These are phyloP conservation scores for Xestia xanthographa DNA, from an alignment of 2,888 invertebrate species.

Conservation along the genomic window DNA sequence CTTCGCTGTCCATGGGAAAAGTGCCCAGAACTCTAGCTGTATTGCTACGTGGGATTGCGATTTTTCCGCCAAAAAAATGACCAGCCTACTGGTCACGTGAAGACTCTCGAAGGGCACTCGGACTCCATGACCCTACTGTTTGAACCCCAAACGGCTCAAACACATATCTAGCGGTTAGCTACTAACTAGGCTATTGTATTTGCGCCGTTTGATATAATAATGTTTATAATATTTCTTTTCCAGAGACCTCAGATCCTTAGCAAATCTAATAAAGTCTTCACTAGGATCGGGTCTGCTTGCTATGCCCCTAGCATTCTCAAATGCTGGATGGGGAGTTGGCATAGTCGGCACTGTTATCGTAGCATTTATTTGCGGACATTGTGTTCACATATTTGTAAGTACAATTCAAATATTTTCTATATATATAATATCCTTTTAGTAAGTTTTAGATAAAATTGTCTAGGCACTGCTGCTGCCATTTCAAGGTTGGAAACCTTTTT, in stretches of 20 bases:
- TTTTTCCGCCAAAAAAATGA: too few relatives aligned
- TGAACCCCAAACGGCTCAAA: too few relatives aligned
- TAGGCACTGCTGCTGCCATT: background rate
- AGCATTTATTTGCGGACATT: conserved; percentile 85
- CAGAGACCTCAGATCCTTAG: conserved; percentile 85
- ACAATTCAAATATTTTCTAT: conserved; percentile 17
- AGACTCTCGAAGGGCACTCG: too few relatives aligned
- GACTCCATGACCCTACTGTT: too few relatives aligned
- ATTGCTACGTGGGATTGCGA: too few relatives aligned
- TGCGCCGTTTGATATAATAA: background rate
- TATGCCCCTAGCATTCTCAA: conserved; percentile 93
- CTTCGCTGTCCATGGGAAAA: too few relatives aligned
- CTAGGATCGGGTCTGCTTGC: conserved; percentile 94
- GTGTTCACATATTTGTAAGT: conserved; percentile 88
- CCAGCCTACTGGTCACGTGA: too few relatives aligned
- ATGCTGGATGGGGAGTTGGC: conserved; percentile 92
- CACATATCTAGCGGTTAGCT: background rate
- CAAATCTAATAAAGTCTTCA: conserved; percentile 86
- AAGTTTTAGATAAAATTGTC: conserved; percentile 5
- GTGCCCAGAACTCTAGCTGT: too few relatives aligned
- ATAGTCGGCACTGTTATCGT: conserved; percentile 88
- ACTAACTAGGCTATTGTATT: background rate
- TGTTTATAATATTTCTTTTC: conserved; percentile 58
- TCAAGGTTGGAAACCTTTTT: background rate
- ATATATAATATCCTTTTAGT: too few relatives aligned